Evolutionary conservation across 92 coral and sea anemone species (phyloP), one percentile per base, ranked within the genome.

Genomic region (Zoanthus solanderi): DNA sequence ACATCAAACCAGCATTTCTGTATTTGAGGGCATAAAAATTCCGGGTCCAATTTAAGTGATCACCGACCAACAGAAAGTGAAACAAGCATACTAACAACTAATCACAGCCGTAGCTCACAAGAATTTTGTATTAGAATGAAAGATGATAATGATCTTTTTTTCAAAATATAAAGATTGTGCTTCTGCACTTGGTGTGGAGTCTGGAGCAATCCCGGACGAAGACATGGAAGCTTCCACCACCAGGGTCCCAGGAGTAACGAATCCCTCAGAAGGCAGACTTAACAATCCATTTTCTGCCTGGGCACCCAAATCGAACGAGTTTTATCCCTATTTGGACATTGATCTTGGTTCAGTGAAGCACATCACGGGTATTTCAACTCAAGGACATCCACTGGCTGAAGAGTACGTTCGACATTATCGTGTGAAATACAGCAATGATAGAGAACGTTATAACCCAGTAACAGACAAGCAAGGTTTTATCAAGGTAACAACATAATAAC

Each of bases 321-420:
- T 53, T 14, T 32, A 54, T 10, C 89, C 94, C 2, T 91, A 48
- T 65, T 17, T 91, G 76, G 84, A 88, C 44, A 78, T 91, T 32
- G 84, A 84, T 86, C 88, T 91, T 23, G 92, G 92, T n/a, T 78
- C 87, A 23, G 53, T 72, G 34, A 84, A 47, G 18, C 53, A 67
- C 9, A 58, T 91, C 53, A 91, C 94, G 42, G 91, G 92, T 9
- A 77, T 91, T n/a, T 91, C 94, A 31, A 91, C 94, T 34, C 91
- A 91, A 84, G 94, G 94, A 5, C 94, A 91, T 45, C 94, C 94
- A 34, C 57, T 84, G 32, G 31, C 73, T 44, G 48, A 85, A 6
- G 92, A 84, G 77, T 91, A 67, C 68, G 94, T 91, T 8, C 85
- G 72, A 28, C 69, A 83, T 15, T 91, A 91, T 58, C 66, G 57